phyloP scores from a whole-genome alignment of 1,140 invertebrate species.

The Chironomus tepperi region DNA sequence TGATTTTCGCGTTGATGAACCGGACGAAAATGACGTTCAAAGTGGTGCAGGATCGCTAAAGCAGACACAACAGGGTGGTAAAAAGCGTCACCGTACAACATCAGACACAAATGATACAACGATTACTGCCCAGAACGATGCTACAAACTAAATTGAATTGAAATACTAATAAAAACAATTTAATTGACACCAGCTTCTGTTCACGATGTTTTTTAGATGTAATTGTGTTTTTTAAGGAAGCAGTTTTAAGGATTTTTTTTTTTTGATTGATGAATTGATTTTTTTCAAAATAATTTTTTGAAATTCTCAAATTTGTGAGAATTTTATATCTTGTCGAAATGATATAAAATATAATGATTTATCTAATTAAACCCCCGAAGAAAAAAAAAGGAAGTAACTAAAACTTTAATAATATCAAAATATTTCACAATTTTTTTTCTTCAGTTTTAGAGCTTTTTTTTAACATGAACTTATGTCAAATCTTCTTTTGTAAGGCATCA shows the following conservation, averaged over 20 bases:
- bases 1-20: conserved; percentile 80
- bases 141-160: background rate
- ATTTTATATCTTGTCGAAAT: no score
- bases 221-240: conserved; percentile 1
- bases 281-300: background rate
- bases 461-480: no score
- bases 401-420: no score
- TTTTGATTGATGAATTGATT: background rate
- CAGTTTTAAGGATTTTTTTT: conserved; percentile 5
- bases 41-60: conserved; percentile 40
- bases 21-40: conserved; percentile 48
- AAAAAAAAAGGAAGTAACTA: no score
- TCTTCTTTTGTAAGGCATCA: no score
- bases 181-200: background rate
- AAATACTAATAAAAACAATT: no score
- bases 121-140: conserved; percentile 24
- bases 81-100: conserved; percentile 49
- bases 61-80: conserved; percentile 36
- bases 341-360: no score
- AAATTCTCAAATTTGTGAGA: no score
- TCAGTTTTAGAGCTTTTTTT: no score
- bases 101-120: conserved; percentile 46
- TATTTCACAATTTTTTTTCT: no score
- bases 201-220: background rate
- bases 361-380: no score